These are phyloP conservation scores for Anomalospiza imberbis DNA, from an alignment of 2,797 vertebrate genomes.

Conservation along the genomic window DNA sequence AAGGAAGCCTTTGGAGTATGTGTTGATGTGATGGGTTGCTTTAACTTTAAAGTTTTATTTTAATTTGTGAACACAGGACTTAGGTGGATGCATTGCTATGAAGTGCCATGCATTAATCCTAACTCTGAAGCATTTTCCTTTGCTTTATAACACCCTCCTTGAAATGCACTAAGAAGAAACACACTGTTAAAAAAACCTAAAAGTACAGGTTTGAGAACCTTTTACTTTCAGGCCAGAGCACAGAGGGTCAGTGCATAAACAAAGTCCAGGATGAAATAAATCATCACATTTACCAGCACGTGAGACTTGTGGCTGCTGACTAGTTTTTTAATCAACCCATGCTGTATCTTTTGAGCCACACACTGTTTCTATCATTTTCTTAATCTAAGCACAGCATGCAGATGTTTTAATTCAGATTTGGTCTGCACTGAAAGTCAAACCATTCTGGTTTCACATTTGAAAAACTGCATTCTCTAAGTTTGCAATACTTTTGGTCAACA, in stretches of 20 bases:
- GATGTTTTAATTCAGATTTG: neutral
- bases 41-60: neutral
- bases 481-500: neutral
- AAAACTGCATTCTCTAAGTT: neutral
- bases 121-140: neutral
- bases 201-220: neutral
- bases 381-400: conserved; percentile 41
- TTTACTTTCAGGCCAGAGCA: neutral
- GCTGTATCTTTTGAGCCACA: neutral
- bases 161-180: neutral
- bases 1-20: neutral
- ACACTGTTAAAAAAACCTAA: neutral
- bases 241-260: neutral
- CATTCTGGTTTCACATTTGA: neutral
- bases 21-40: neutral
- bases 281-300: neutral
- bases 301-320: neutral
- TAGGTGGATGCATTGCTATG: neutral
- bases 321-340: neutral
- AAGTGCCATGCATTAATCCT: neutral
- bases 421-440: neutral
- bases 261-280: neutral
- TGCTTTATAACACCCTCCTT: fast-evolving
- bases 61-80: neutral
- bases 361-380: neutral